Percentiles rank a stretch among this genome's conserved stretches.
These are phyloP conservation scores for Eira barbara DNA, from an alignment of 2,113 vertebrate genomes.

Conservation along the genomic window DNA sequence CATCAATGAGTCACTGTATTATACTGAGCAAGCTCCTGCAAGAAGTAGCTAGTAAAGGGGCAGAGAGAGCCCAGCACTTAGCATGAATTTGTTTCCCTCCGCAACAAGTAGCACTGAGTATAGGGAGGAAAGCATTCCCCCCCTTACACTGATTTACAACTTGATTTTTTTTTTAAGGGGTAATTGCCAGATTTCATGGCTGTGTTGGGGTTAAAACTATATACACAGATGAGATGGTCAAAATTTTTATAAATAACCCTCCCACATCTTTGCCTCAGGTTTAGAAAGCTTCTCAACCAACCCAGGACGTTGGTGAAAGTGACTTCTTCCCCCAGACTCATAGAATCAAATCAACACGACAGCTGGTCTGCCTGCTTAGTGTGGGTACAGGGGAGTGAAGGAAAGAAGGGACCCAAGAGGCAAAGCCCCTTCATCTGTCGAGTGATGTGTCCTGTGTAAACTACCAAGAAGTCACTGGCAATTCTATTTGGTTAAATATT, in stretches of 20 bases:
- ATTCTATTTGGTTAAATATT: slow-evolving; percentile 51
- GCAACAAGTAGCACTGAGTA: not conserved
- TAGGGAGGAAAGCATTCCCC: not conserved
- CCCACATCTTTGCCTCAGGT: not conserved
- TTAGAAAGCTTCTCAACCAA: not conserved
- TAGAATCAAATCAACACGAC: not conserved
- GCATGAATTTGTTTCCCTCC: not conserved
- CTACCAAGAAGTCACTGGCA: not conserved
- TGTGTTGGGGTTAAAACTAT: not conserved
- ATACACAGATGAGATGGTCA: not conserved
- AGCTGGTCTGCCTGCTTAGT: not conserved
- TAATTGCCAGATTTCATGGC: not conserved
- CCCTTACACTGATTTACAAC: not conserved
- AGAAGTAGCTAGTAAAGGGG: not conserved
- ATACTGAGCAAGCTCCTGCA: not conserved
- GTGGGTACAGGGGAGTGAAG: not conserved
- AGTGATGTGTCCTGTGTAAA: slow-evolving; percentile 32
- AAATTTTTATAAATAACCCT: not conserved
- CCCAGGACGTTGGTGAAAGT: not conserved
- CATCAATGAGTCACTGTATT: not conserved
- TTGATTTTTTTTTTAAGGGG: not conserved
- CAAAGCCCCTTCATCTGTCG: not conserved
- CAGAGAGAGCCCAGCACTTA: not conserved
- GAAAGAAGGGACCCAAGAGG: not conserved
- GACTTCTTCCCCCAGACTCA: not conserved